These are phyloP conservation scores for Hafferia zeledoni DNA, from an alignment of 2,797 vertebrate genomes.

Conservation along the genomic window DNA sequence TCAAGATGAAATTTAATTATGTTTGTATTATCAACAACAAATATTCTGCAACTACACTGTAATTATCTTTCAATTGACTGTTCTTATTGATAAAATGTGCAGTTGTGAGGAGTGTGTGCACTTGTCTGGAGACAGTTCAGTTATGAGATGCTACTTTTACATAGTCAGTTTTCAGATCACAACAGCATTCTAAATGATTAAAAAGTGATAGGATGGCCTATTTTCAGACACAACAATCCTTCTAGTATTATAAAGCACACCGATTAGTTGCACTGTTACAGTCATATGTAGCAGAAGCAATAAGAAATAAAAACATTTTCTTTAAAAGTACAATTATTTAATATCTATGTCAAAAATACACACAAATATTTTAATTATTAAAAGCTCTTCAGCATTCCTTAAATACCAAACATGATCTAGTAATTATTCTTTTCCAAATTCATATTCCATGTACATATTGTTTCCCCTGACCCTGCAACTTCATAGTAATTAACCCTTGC, in stretches of 20 bases:
- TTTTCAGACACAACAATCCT: slow-evolving; percentile 15
- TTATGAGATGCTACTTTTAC: slow-evolving; percentile 51
- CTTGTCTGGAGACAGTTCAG: not conserved
- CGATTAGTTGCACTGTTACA: slow-evolving; percentile 5
- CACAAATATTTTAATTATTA: not conserved
- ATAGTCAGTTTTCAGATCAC: slow-evolving; percentile 65
- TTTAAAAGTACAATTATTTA: not conserved
- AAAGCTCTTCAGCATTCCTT: not conserved
- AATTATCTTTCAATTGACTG: not conserved
- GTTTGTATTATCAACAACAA: not conserved
- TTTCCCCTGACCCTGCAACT: not conserved
- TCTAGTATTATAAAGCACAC: not conserved
- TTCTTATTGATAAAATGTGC: not conserved
- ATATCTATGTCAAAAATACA: not conserved
- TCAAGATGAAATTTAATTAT: not conserved
- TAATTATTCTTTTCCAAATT: not conserved
- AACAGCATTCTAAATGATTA: slow-evolving; percentile 49
- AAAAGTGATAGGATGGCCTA: not conserved
- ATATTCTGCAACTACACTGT: not conserved
- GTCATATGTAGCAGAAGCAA: not conserved
- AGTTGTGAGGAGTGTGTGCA: not conserved
- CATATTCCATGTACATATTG: not conserved
- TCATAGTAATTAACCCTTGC: not conserved
- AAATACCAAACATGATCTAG: not conserved
- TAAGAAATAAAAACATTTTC: not conserved